Evolutionary conservation across 1,140 invertebrate species (phyloP).

Genomic region (Drosophila equinoxialis): DNA sequence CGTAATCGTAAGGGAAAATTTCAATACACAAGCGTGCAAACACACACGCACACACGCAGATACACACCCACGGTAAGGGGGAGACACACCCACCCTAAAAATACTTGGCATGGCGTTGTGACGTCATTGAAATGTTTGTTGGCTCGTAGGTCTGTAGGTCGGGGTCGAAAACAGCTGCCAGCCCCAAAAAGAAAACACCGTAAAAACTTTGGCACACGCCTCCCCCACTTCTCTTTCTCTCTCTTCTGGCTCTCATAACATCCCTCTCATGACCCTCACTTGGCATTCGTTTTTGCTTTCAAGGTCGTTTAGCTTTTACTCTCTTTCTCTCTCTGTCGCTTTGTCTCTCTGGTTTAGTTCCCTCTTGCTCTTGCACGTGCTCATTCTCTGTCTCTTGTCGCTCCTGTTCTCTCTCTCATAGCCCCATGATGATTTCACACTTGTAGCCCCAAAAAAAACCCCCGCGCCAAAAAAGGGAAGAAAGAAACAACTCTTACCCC

Average conservation of each 20-base stretch:
- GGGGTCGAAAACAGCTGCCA: constrained; percentile 53
- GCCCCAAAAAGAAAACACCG: constrained; percentile 9
- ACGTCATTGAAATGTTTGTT: constrained; percentile 65
- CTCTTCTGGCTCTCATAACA: not conserved
- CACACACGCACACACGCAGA: not conserved
- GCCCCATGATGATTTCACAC: constrained; percentile 70
- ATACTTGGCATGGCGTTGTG: constrained; percentile 52
- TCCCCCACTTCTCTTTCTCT: not conserved
- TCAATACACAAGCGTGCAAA: constrained; percentile 10
- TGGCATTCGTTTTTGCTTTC: constrained; percentile 46
- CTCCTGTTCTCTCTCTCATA: constrained; percentile 16
- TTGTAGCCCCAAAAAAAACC: constrained; percentile 35
- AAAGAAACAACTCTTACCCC: constrained; percentile 16
- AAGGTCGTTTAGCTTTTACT: constrained; percentile 65
- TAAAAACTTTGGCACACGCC: not conserved
- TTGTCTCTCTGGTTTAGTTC: not conserved
- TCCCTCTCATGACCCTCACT: constrained; percentile 57
- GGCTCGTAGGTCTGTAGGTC: constrained; percentile 47
- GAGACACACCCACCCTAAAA: constrained; percentile 44
- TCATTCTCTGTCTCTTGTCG: constrained; percentile 2
- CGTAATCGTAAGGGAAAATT: constrained; percentile 53
- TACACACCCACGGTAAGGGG: not conserved
- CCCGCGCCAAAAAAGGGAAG: constrained; percentile 10
- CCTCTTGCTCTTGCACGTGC: not conserved
- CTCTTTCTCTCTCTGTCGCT: not conserved